Base-by-base conservation (phyloP, 2,797 vertebrate species). In the Odontamblyopus rebecca region DNA sequence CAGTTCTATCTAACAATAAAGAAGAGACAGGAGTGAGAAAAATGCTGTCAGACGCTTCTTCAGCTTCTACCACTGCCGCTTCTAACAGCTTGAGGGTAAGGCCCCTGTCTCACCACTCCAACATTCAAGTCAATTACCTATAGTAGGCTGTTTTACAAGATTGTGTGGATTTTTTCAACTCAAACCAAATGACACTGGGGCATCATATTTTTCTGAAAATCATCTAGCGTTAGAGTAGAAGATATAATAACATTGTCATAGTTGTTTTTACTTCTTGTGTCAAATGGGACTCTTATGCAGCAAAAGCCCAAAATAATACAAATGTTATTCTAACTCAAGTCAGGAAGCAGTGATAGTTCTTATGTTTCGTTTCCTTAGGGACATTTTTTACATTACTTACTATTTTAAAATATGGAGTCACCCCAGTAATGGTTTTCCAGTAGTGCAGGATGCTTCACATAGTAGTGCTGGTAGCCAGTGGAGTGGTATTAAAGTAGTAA, bases 31-130 rank as follows among this genome's bases (percentile, higher is more conserved):
- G 88, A 51, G 88, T 85, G 87, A 94, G 94, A 89, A 96, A 95
- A 85, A 86, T 94, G 15, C 91, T 94, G 74, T 94, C 94, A 76
- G 96, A 96, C 78, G 95, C 94, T 69, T 93, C 94, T 89, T 93
- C 95, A 1, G 87, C 93, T 78, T 94, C 95, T 82, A 92, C 94
- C 77, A 88, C 93, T 78, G 93, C 93, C 44, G 90, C 93, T 67
- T 91, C 93, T 89, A 96, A 93, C 94, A 95, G 94, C 1, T 88
- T 93, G 82, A 94, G 94, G 94, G 96, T 97, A 95, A 95, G 94
- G 54, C 16, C 27, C 6, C 44, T 15, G 62, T 44, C 38, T 48
- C 48, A 66, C 44, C 6, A 27, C 61, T 44, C 32, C 38, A 62
- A 32, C 30, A 7, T 51, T 66, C 15, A 30, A 67, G 27, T 13